phyloP scores from a whole-genome alignment of 2,888 invertebrate species.

The Heliconius aoede region DNA sequence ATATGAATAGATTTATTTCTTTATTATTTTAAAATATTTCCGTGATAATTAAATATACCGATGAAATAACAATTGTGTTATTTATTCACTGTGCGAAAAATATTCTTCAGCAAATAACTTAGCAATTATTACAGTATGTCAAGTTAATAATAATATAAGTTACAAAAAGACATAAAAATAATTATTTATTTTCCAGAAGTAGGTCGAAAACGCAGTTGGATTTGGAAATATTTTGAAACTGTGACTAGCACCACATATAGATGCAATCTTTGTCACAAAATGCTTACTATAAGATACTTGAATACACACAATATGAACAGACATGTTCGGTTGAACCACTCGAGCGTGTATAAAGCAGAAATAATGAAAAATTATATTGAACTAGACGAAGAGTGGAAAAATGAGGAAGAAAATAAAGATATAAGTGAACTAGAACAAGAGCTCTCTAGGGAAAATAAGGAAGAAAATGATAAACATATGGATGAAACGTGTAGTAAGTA shows the following conservation, averaged over 20 bases:
- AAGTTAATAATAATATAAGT: too few species aligned
- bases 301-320: constrained; percentile 80
- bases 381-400: too few species aligned
- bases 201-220: constrained; percentile 75
- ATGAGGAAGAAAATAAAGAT: too few species aligned
- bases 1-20: too few species aligned
- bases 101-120: too few species aligned
- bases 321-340: constrained; percentile 71
- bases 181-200: constrained; percentile 55
- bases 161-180: neutral
- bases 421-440: constrained; percentile 27
- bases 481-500: constrained; percentile 43
- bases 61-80: too few species aligned
- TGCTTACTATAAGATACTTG: constrained; percentile 76
- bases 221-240: constrained; percentile 78
- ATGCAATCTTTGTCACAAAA: constrained; percentile 72
- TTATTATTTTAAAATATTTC: too few species aligned
- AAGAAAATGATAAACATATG: constrained; percentile 57
- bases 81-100: too few species aligned
- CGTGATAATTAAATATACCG: too few species aligned
- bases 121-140: too few species aligned
- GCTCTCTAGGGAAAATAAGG: constrained; percentile 60
- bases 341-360: constrained; percentile 63
- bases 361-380: constrained; percentile 52
- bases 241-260: constrained; percentile 72